Conservation (phyloP, 2,797 vertebrate genomes). For the Myotis findleyi region DNA sequence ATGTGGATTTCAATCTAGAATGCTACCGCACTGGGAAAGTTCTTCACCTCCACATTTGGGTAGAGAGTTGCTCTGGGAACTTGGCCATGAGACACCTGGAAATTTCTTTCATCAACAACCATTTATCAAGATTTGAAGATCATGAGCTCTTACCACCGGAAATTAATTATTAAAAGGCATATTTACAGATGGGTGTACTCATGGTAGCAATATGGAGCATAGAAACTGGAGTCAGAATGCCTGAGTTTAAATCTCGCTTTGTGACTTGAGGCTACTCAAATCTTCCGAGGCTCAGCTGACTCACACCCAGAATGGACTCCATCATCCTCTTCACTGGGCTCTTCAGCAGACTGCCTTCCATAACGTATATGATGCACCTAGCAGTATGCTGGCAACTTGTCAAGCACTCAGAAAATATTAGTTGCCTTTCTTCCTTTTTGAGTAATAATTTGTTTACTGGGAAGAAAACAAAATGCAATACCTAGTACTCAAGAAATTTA, state of each 20-base stretch:
- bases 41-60: neutral
- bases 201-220: neutral
- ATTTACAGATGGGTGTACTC: neutral
- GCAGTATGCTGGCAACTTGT: neutral
- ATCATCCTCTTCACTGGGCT: neutral
- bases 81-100: neutral
- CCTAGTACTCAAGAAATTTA: neutral
- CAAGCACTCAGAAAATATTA: neutral
- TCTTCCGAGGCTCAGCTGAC: neutral
- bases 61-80: neutral
- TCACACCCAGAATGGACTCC: neutral
- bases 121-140: constrained; percentile 44
- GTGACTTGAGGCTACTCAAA: neutral
- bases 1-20: neutral
- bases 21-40: no score
- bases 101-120: neutral
- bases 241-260: neutral
- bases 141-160: neutral
- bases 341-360: neutral
- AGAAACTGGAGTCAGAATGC: neutral
- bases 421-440: neutral
- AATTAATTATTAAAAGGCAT: constrained; percentile 9
- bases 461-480: neutral
- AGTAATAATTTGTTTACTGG: neutral
- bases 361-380: fast-evolving